Evolutionary conservation across 2,797 vertebrate genomes (phyloP).

Genomic region (Typhlichthys subterraneus): DNA sequence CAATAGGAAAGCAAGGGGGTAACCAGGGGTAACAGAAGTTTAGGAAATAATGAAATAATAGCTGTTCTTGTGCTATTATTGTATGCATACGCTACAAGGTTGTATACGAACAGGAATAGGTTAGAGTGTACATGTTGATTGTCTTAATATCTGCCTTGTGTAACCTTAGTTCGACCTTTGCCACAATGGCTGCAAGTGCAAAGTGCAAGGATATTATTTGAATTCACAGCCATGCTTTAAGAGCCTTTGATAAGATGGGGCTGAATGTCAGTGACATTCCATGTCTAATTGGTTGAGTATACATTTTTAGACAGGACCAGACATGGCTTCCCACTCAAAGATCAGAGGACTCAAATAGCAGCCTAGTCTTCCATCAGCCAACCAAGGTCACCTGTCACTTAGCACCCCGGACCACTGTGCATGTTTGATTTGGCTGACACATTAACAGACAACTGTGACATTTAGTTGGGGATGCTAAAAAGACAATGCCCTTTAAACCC

Average conservation of each 20-base stretch:
- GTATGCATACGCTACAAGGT: constrained; percentile 40
- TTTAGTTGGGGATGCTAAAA: constrained; percentile 70
- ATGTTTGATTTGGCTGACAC: constrained; percentile 78
- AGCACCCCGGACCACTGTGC: constrained; percentile 67
- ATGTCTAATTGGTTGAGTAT: constrained; percentile 70
- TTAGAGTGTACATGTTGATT: constrained; percentile 7
- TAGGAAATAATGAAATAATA: constrained; percentile 44
- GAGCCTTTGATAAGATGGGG: constrained; percentile 68
- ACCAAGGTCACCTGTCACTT: constrained; percentile 79
- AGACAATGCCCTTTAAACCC: constrained; percentile 76
- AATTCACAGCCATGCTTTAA: constrained; percentile 72
- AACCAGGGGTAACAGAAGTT: constrained; percentile 40
- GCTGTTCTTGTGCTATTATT: constrained; percentile 26
- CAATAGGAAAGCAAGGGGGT: constrained; percentile 37
- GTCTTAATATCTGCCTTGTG: constrained; percentile 21
- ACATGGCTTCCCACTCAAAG: constrained; percentile 70
- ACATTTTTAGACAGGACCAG: constrained; percentile 61
- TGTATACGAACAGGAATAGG: constrained; percentile 12
- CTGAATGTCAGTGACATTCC: constrained; percentile 70
- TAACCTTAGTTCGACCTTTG: constrained; percentile 42
- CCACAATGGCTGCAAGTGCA: constrained; percentile 23
- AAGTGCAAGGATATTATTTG: constrained; percentile 57
- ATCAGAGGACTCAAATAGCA: constrained; percentile 71
- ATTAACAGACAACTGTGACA: constrained; percentile 80
- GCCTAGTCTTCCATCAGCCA: constrained; percentile 71